Base-by-base conservation (phyloP, 2,888 invertebrate species). In the Carterocephalus palaemon region DNA sequence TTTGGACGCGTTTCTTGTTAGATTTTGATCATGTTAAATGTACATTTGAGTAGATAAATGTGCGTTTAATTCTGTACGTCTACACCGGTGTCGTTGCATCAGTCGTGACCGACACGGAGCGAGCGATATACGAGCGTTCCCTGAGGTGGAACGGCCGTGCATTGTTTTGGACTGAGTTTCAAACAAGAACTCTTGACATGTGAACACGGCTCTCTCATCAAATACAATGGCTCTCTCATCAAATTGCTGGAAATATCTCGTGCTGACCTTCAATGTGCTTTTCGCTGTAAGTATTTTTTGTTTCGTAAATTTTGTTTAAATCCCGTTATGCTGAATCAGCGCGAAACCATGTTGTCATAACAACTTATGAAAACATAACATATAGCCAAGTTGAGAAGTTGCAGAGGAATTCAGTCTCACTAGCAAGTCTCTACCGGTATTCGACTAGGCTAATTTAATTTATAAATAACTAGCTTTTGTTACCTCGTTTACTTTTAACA, bases 201-300 rank as follows among this genome's bases (percentile, higher is more conserved):
- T 84, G 81, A 84, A 75, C 68, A 61, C 59, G 58, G 40, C n/a
- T n/a, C n/a, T n/a, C n/a, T n/a, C n/a, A n/a, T n/a, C n/a, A n/a
- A 55, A 59, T 49, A 73, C 70, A 69, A 88, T 88, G 88, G 80
- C 77, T 53, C 62, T 86, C 49, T 83, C 85, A 19, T 77, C 84
- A 46, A 86, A 81, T 63, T 85, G 86, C 62, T 86, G 86, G 83
- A 85, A 86, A 73, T 86, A 86, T 68, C 68, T 87, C 13, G 85
- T 87, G 61, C 60, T 88, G 62, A 76, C 75, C 54, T 88, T 82
- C 71, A 86, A 87, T 55, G 66, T 84, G 28, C 60, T 88, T 55
- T 85, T 87, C 60, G 86, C 79, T 43, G 88, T 87, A 57, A 86
- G 88, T 82, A 64, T 45, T 61, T 60, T 61, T 56, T 56, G 51